Conservation (phyloP, 2,797 vertebrate genomes). For the Myripristis jacobus region DNA sequence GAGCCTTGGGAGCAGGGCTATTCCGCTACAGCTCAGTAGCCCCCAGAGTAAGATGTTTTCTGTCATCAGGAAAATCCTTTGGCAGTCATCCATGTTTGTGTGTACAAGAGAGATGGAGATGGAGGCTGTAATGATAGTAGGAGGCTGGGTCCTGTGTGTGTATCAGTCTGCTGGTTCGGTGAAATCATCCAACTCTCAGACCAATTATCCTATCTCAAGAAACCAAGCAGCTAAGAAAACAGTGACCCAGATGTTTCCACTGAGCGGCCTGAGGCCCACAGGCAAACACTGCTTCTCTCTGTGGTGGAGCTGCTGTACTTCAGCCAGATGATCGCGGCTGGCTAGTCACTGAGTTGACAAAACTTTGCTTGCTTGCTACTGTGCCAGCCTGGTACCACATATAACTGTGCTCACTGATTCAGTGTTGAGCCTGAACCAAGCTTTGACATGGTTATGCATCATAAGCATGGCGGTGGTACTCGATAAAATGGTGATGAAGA, state of each 20-base stretch:
- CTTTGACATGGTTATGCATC: conserved; percentile 9
- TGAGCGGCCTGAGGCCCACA: conserved; percentile 25
- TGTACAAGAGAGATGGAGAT: neutral
- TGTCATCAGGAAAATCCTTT: conserved; percentile 6
- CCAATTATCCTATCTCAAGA: conserved; percentile 6
- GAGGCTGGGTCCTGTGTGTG: neutral
- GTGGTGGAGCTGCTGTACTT: conserved; percentile 36
- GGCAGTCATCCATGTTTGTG: neutral
- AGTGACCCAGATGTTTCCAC: conserved; percentile 14
- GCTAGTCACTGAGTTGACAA: conserved; percentile 38
- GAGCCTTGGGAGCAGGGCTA: conserved; percentile 19
- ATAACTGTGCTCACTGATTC: conserved; percentile 8
- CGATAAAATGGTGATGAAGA: conserved; percentile 13
- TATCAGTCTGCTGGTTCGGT: conserved; percentile 1
- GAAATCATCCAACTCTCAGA: neutral
- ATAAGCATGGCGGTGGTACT: neutral
- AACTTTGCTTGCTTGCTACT: conserved; percentile 15
- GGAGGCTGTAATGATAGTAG: neutral
- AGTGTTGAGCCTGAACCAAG: conserved; percentile 10
- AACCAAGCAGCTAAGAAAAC: conserved; percentile 1
- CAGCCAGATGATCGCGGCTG: conserved; percentile 33
- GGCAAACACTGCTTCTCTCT: conserved; percentile 22
- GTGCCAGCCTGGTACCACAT: neutral
- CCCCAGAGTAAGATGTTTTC: conserved; percentile 6
- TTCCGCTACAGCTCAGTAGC: neutral